These are phyloP conservation scores for Microvelia longipes DNA, from an alignment of 1,140 invertebrate species.

Conservation along the genomic window DNA sequence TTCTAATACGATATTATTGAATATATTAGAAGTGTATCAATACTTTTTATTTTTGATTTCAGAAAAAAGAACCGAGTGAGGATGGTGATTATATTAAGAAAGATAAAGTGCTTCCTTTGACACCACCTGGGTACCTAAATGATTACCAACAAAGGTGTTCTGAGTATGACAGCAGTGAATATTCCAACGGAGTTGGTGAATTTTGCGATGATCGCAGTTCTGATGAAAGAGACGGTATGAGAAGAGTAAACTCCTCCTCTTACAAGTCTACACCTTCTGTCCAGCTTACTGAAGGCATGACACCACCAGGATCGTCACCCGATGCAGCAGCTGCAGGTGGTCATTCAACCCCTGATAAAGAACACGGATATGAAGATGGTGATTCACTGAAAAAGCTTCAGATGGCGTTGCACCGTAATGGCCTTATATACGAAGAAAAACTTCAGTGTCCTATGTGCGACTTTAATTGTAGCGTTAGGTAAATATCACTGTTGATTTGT, in stretches of 20 bases:
- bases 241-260: neutral
- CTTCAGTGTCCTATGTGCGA: constrained; percentile 19
- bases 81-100: constrained; percentile 5
- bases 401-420: constrained; percentile 18
- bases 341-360: constrained; percentile 9
- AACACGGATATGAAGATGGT: constrained; percentile 10
- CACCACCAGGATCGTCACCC: constrained; percentile 4
- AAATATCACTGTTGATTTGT: neutral
- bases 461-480: constrained; percentile 17
- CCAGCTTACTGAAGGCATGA: neutral
- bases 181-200: neutral
- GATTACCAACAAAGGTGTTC: neutral
- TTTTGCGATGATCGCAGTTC: neutral
- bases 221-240: neutral
- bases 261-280: neutral
- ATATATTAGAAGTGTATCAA: too few species aligned
- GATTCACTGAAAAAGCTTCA: constrained; percentile 16
- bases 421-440: constrained; percentile 16
- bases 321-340: neutral
- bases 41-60: neutral
- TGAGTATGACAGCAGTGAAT: neutral
- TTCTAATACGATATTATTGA: too few species aligned
- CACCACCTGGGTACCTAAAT: constrained; percentile 3
- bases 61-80: constrained; percentile 11
- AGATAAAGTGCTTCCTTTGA: constrained; percentile 2